Conservation (phyloP, 2,797 vertebrate genomes). For the Thamnophis elegans region DNA sequence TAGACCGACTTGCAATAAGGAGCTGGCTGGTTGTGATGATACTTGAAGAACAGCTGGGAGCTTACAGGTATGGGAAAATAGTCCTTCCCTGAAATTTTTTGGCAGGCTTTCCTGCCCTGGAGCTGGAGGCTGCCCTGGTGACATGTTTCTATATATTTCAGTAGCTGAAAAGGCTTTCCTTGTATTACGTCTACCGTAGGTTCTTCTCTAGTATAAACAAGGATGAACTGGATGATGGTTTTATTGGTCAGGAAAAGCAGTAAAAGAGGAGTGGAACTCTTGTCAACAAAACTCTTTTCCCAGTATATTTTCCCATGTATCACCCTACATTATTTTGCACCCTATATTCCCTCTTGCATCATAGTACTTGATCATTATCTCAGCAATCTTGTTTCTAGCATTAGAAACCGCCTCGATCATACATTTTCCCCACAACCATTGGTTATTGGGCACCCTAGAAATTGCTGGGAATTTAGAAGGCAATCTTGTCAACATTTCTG, state of each 20-base stretch:
- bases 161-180: constrained; percentile 12
- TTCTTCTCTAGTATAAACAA: not conserved
- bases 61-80: constrained; percentile 10
- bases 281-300: not conserved
- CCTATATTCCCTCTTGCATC: not conserved
- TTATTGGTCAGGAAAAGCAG: not conserved
- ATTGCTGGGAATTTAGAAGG: not conserved
- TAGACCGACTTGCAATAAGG: not conserved
- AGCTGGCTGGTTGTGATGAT: constrained; percentile 9
- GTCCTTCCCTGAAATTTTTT: constrained; percentile 16
- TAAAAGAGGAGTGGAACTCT: not conserved
- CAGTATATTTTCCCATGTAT: not conserved
- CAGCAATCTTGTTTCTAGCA: not conserved
- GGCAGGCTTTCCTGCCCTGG: not conserved
- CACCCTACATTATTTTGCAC: not conserved
- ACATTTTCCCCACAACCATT: not conserved
- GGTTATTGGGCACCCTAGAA: not conserved
- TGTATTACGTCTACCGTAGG: not conserved
- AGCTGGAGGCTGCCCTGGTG: not conserved
- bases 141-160: not conserved
- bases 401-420: not conserved
- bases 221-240: constrained; percentile 7
- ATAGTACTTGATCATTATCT: not conserved
- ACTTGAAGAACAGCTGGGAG: constrained; percentile 2
- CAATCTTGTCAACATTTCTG: not conserved